Evolutionary conservation across 2,888 invertebrate genomes (phyloP).

Genomic region (Drosophila nr. medialis): DNA sequence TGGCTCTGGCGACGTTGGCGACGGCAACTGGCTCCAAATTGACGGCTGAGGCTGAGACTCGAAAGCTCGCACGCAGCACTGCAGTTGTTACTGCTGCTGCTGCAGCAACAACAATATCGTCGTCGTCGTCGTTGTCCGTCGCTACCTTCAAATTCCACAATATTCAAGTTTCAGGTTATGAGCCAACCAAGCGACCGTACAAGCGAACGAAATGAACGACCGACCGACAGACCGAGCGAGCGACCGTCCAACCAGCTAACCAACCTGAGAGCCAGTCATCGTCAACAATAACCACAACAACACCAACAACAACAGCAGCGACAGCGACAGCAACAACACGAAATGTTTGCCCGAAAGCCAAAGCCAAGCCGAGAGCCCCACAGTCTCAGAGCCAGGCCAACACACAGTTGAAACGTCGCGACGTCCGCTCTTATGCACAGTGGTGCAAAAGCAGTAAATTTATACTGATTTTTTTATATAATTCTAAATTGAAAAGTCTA

Average conservation of each 20-base stretch:
- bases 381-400: constrained; percentile 61
- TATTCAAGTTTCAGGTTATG: constrained; percentile 80
- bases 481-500: not conserved
- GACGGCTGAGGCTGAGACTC: constrained; percentile 70
- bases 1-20: constrained; percentile 27
- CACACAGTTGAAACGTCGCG: constrained; percentile 61
- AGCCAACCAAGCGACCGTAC: constrained; percentile 67
- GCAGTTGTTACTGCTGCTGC: constrained; percentile 52
- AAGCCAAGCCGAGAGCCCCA: constrained; percentile 68
- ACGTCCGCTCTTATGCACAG: constrained; percentile 62
- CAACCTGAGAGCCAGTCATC: constrained; percentile 76
- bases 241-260: constrained; percentile 31
- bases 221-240: constrained; percentile 34
- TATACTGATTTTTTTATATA: not conserved
- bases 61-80: constrained; percentile 79
- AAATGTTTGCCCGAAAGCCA: constrained; percentile 78
- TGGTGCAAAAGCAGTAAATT: constrained; percentile 20
- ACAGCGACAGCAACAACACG: constrained; percentile 41
- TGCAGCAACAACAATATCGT: constrained; percentile 34
- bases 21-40: constrained; percentile 72
- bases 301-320: constrained; percentile 24
- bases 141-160: constrained; percentile 81
- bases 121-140: constrained; percentile 40
- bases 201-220: constrained; percentile 44
- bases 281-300: constrained; percentile 54